These are phyloP conservation scores for Sussaba pulchella DNA, from an alignment of 2,888 invertebrate genomes.

Conservation along the genomic window DNA sequence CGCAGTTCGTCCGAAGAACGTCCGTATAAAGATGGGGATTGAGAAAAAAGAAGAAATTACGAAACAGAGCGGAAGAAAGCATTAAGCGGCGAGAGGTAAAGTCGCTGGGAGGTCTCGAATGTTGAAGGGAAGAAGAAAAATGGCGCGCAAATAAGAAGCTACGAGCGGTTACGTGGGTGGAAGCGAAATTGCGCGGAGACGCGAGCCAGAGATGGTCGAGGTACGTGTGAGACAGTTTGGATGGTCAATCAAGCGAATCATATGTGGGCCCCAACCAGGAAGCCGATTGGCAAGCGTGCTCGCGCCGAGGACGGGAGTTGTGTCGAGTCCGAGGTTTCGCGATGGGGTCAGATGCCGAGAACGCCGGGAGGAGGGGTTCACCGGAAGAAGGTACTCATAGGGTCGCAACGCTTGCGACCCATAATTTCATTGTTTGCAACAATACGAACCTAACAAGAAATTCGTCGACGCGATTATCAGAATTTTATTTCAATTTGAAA, in stretches of 20 bases:
- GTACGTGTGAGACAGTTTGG: constrained; percentile 76
- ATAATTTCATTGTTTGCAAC: constrained; percentile 52
- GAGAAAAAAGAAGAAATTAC: not conserved
- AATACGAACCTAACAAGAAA: constrained; percentile 39
- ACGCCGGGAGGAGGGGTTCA: constrained; percentile 70
- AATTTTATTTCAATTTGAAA: not conserved
- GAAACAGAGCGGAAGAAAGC: constrained; percentile 28
- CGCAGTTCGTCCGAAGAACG: constrained; percentile 14
- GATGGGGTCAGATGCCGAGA: constrained; percentile 63
- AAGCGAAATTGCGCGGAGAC: no score
- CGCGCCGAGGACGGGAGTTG: constrained; percentile 65
- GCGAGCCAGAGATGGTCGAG: no score
- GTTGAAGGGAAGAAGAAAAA: constrained; percentile 19
- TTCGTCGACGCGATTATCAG: constrained; percentile 15
- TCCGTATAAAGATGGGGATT: not conserved
- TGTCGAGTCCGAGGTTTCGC: constrained; percentile 61
- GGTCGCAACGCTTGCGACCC: constrained; percentile 73
- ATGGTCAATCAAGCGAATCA: constrained; percentile 81
- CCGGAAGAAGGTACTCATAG: constrained; percentile 82
- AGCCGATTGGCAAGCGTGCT: constrained; percentile 78
- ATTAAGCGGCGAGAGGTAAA: constrained; percentile 15
- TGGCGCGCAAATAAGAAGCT: constrained; percentile 15
- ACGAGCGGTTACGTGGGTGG: constrained; percentile 9
- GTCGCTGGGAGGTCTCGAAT: not conserved
- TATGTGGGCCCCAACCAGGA: constrained; percentile 79